These are phyloP conservation scores for Andrena camellia DNA, from an alignment of 2,888 invertebrate species.

Conservation along the genomic window DNA sequence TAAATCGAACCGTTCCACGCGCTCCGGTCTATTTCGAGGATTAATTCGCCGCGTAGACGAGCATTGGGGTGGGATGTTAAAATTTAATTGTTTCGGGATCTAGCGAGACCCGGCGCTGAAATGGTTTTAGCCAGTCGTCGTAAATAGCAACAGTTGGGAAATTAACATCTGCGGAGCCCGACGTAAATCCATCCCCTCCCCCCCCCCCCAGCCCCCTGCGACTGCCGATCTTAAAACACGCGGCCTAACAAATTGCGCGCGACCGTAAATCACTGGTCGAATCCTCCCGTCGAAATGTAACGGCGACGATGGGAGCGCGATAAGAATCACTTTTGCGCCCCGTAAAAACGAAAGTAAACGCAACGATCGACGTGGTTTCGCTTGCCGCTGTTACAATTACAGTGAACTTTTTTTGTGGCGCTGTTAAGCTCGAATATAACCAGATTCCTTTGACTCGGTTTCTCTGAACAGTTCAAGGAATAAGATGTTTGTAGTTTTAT, in stretches of 20 bases:
- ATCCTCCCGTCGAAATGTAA: constrained; percentile 13
- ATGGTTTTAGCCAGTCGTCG: constrained; percentile 59
- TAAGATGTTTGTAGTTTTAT: no score
- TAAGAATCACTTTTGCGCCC: background rate
- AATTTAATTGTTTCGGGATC: constrained; percentile 50
- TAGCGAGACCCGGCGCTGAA: constrained; percentile 31
- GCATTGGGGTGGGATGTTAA: constrained; percentile 33
- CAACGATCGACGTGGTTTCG: background rate
- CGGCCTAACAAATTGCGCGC: constrained; percentile 14
- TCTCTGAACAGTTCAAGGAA: no score
- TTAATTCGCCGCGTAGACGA: constrained; percentile 40
- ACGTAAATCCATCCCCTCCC: constrained; percentile 20
- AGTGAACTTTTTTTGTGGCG: background rate
- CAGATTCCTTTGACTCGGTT: no score
- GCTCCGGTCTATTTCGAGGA: constrained; percentile 14
- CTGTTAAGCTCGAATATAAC: no score
- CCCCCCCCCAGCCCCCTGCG: background rate
- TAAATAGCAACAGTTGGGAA: constrained; percentile 68
- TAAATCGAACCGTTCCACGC: constrained; percentile 29
- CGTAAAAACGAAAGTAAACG: constrained; percentile 22
- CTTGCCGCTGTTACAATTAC: background rate
- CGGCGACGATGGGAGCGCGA: constrained; percentile 1
- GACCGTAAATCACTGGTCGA: constrained; percentile 19
- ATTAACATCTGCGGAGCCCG: constrained; percentile 60
- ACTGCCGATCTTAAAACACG: constrained; percentile 38